Conservation (phyloP, 2,113 vertebrate species). For the Nesogale talazaci region DNA sequence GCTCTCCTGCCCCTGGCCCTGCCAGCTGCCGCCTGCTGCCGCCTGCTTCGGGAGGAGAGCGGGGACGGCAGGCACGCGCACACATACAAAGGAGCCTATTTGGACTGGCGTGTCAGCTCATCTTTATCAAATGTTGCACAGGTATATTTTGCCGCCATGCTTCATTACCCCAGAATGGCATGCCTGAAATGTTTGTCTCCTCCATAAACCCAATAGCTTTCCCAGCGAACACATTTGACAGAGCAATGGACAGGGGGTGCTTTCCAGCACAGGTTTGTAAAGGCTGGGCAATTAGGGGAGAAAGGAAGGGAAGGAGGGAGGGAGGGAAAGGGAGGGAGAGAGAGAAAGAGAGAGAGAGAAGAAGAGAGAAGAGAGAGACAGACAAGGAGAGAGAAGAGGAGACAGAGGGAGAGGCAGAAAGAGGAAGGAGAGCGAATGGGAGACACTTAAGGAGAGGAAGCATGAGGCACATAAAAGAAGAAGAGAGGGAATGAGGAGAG, state of each 20-base stretch:
- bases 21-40: conserved; percentile 91
- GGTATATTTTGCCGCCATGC: conserved; percentile 99
- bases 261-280: conserved; percentile 83
- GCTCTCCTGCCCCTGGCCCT: conserved; percentile 90
- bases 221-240: conserved; percentile 88
- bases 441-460: too few species aligned
- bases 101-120: conserved; percentile 99
- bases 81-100: conserved; percentile 98
- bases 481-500: too few species aligned
- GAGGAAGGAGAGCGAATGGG: too few species aligned
- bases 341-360: too few species aligned
- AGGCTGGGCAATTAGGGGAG: conserved; percentile 81
- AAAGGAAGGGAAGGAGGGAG: neutral
- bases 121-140: conserved; percentile 99
- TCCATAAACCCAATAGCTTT: conserved; percentile 90
- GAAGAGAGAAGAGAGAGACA: too few species aligned
- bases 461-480: too few species aligned
- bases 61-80: conserved; percentile 95
- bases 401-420: too few species aligned
- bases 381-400: too few species aligned
- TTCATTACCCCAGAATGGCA: conserved; percentile 99
- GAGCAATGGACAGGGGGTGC: conserved; percentile 86
- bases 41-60: conserved; percentile 88
- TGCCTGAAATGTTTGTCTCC: conserved; percentile 99
- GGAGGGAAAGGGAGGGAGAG: neutral